Evolutionary conservation across 2,888 invertebrate species (phyloP), one percentile per base, ranked within the genome.

Genomic region (Oscheius sp.): DNA sequence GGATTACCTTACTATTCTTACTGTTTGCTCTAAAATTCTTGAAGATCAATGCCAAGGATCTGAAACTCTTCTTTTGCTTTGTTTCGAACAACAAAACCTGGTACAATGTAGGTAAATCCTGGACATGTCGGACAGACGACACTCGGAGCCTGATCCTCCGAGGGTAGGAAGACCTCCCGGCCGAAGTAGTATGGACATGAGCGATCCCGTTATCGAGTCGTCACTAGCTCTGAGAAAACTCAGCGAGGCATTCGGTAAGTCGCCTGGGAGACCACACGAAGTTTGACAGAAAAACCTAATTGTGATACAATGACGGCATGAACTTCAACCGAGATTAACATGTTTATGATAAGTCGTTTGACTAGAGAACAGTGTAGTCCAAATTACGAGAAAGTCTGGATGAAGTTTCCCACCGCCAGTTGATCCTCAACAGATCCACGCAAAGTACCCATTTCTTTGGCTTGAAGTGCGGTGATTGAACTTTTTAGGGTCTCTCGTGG

Each of bases 191-290:
- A 75, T 79, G n/a, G 83, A 83, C 73, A 60, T 80, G 47, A 77
- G 70, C 33, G 86, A 87, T 66, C 81, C 83, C n/a, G 79, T 87
- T 68, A 76, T 86, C 68, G 86, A 87, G 58, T 81, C 85, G 13
- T 82, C 80, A 59, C 60, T 87, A n/a, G 87, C 87, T 11, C 75
- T 87, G 7, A 76, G 87, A 32, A 87, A 87, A 71, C 75, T 87
- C 21, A 85, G 85, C 7, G 85, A 86, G 72, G 86, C 85, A 37
- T 86, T 87, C 70, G 87, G 87, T 87, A 73, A 76, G 82, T 70
- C 29, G 21, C n/a, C 48, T 29, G 33, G 10, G 21, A 35, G 63
- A 63, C 63, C 48, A 63, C 63, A 29, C n/a, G n/a, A 47, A 48
- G 63, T 32, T 21, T 58, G 11, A 11, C 32, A 57, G 57, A 33